phyloP scores from a whole-genome alignment of 2,888 invertebrate species.

The Andrena marginata region DNA sequence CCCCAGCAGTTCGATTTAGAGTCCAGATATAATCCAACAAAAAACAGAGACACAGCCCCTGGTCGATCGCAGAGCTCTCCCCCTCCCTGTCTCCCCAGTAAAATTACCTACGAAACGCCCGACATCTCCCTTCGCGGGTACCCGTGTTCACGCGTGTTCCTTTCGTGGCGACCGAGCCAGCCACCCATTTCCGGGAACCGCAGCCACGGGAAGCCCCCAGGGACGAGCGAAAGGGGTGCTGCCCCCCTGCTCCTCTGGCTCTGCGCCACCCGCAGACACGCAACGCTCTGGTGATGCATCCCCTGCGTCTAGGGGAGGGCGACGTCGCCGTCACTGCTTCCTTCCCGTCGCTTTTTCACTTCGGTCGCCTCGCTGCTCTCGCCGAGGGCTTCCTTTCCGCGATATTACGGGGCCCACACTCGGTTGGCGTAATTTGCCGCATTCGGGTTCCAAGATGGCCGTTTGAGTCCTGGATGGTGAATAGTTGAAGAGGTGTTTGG shows the following conservation, averaged over 20 bases:
- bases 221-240: conserved; percentile 60
- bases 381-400: conserved; percentile 40
- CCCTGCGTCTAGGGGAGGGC: conserved; percentile 16
- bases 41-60: background rate
- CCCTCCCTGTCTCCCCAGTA: conserved; percentile 11
- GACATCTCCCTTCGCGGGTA: conserved; percentile 50
- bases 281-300: conserved; percentile 42
- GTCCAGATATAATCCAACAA: background rate
- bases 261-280: conserved; percentile 45
- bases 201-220: conserved; percentile 62
- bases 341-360: conserved; percentile 45
- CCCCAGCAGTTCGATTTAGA: too few relatives aligned
- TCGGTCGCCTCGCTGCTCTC: conserved; percentile 42
- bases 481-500: too few relatives aligned
- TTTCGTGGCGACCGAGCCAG: conserved; percentile 65
- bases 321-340: conserved; percentile 28
- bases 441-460: background rate
- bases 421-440: conserved; percentile 18
- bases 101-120: conserved; percentile 42
- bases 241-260: conserved; percentile 32
- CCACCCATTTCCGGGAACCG: conserved; percentile 79
- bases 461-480: too few relatives aligned
- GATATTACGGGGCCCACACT: background rate
- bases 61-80: background rate
- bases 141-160: conserved; percentile 55